A percentile compares a stretch with the other conserved stretches of the same genome.
phyloP scores from a whole-genome alignment of 2,797 vertebrate genomes.

The Acridotheres tristis region DNA sequence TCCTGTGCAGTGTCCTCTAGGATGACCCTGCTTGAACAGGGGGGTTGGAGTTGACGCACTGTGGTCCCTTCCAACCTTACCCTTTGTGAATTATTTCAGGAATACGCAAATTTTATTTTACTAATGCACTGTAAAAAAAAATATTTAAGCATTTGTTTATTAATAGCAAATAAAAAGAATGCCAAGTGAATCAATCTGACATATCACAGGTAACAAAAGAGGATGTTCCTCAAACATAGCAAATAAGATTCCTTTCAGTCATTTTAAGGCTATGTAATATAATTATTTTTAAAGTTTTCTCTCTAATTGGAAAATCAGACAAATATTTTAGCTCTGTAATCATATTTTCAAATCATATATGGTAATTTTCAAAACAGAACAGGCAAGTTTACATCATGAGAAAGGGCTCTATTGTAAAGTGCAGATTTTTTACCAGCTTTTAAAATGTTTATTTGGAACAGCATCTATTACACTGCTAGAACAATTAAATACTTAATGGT shows the following conservation, averaged over 20 bases:
- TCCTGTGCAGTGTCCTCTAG: not conserved
- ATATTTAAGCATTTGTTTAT: not conserved
- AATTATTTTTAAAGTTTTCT: not conserved
- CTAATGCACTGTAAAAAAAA: not conserved
- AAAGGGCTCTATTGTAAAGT: not conserved
- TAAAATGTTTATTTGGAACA: not conserved
- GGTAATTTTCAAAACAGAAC: not conserved
- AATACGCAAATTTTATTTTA: constrained; percentile 28
- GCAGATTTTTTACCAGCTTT: not conserved
- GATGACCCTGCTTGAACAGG: not conserved
- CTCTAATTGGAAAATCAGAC: not conserved
- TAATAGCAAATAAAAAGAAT: constrained; percentile 6
- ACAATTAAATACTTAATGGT: not conserved
- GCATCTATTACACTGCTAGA: not conserved
- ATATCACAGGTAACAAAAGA: not conserved
- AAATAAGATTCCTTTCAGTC: not conserved
- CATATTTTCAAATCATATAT: not conserved
- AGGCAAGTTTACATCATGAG: not conserved
- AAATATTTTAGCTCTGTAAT: not conserved
- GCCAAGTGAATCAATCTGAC: not conserved
- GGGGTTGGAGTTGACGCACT: not conserved
- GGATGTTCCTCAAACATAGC: not conserved
- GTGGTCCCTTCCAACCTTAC: not conserved
- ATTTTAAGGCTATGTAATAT: not conserved
- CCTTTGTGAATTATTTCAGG: not conserved